These are phyloP conservation scores for Bombus impatiens DNA, from an alignment of 1,140 invertebrate genomes.

Conservation along the genomic window DNA sequence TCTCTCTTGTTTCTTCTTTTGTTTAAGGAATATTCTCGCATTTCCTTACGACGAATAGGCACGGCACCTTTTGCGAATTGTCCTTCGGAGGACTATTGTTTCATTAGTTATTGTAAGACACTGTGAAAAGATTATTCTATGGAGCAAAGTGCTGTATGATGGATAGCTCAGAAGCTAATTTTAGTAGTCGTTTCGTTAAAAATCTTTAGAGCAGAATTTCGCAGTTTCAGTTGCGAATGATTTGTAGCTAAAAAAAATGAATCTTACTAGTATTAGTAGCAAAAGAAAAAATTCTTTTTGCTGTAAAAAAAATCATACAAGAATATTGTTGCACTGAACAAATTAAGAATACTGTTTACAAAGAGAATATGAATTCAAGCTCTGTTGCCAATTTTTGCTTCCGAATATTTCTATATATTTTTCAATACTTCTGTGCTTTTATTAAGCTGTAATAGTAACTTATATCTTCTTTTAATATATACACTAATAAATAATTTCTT, in stretches of 20 bases:
- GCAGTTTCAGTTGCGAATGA: neutral
- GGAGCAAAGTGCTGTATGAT: slow-evolving; percentile 5
- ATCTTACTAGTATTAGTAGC: too few species aligned
- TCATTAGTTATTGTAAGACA: slow-evolving; percentile 28
- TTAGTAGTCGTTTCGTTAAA: neutral
- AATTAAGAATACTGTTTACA: neutral
- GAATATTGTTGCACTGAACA: neutral
- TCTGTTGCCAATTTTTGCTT: neutral
- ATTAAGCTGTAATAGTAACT: too few species aligned
- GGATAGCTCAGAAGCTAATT: neutral
- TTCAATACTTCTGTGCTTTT: too few species aligned
- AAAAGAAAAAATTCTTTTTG: neutral
- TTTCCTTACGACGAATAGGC: slow-evolving; percentile 71
- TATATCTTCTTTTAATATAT: neutral
- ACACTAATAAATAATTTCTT: neutral
- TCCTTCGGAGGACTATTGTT: slow-evolving; percentile 35
- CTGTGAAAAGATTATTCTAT: slow-evolving; percentile 22
- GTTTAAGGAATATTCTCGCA: slow-evolving; percentile 49
- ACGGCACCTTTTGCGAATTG: slow-evolving; percentile 70
- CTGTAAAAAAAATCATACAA: neutral
- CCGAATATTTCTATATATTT: too few species aligned
- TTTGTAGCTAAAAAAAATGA: too few species aligned
- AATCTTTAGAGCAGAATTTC: neutral
- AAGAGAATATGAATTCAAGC: neutral
- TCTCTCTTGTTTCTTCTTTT: slow-evolving; percentile 57